Conservation (phyloP, 2,113 vertebrate species). For the Rhabdornis inornatus region DNA sequence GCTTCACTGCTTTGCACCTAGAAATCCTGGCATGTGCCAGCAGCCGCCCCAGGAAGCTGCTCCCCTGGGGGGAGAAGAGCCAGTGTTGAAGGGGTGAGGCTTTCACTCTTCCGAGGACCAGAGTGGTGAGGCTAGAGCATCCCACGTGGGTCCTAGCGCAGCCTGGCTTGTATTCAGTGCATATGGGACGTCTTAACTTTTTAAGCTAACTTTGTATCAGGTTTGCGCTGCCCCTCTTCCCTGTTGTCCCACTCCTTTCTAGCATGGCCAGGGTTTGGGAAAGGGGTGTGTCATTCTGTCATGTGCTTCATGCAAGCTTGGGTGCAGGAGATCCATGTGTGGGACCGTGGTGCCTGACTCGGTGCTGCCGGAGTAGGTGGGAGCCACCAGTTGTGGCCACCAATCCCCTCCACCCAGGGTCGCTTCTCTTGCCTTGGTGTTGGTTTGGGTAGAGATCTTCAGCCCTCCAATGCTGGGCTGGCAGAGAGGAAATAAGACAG, state of each 20-base stretch:
- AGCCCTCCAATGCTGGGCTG: fast-evolving
- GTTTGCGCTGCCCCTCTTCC: not conserved
- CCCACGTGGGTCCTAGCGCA: not conserved
- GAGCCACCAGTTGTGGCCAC: not conserved
- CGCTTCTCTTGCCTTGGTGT: not conserved
- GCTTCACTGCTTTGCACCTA: not conserved
- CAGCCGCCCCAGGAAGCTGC: not conserved
- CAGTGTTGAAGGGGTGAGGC: not conserved
- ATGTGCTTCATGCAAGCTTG: not conserved
- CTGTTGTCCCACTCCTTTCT: not conserved
- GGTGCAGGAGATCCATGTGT: not conserved
- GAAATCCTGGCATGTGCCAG: not conserved
- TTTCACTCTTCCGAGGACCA: not conserved
- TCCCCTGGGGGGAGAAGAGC: not conserved
- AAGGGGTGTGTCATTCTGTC: not conserved
- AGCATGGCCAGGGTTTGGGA: not conserved
- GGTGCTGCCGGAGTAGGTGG: fast-evolving
- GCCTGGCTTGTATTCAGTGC: not conserved
- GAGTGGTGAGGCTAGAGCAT: not conserved
- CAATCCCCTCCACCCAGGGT: not conserved
- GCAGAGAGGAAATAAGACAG: not conserved
- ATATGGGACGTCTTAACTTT: not conserved
- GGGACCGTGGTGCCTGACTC: not conserved
- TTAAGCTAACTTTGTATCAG: not conserved
- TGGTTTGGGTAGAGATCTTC: not conserved